Conservation (phyloP, 2,797 vertebrate genomes). For the Mastacembelus armatus region DNA sequence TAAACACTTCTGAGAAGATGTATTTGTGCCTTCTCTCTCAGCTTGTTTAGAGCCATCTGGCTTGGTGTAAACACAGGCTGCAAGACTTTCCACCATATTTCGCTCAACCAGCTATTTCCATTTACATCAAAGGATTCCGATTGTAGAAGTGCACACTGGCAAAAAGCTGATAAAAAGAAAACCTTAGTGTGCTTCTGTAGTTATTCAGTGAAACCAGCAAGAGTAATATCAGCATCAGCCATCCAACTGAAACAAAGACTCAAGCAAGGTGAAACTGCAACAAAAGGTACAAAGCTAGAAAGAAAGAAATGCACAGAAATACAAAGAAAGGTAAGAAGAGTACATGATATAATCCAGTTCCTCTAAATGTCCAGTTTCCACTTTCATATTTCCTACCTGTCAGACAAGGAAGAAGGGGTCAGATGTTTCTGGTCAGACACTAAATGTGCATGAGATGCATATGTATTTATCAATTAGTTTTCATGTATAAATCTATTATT, state of each 20-base stretch:
- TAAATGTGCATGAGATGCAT: too few species aligned
- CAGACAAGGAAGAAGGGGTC: neutral
- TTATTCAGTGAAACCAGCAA: slow-evolving; percentile 22
- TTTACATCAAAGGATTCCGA: slow-evolving; percentile 55
- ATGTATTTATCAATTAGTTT: too few species aligned
- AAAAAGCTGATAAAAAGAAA: slow-evolving; percentile 23
- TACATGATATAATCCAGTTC: neutral
- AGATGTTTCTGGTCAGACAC: too few species aligned
- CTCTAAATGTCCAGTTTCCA: neutral
- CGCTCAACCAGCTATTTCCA: slow-evolving; percentile 64
- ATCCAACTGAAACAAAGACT: neutral
- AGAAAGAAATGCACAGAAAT: neutral
- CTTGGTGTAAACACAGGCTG: slow-evolving; percentile 62
- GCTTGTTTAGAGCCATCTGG: slow-evolving; percentile 72
- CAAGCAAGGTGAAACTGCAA: slow-evolving; percentile 9
- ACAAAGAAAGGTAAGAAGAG: neutral
- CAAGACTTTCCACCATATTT: slow-evolving; percentile 63
- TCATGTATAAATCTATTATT: too few species aligned
- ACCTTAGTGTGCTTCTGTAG: slow-evolving; percentile 18
- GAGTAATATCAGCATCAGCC: slow-evolving; percentile 24
- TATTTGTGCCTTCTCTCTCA: slow-evolving; percentile 57
- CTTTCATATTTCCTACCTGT: neutral
- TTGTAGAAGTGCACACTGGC: slow-evolving; percentile 44
- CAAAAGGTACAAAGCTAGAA: neutral
- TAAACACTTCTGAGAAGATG: slow-evolving; percentile 53